Evolutionary conservation across 2,113 vertebrate species (phyloP).

Genomic region (Syngnathus floridae): DNA sequence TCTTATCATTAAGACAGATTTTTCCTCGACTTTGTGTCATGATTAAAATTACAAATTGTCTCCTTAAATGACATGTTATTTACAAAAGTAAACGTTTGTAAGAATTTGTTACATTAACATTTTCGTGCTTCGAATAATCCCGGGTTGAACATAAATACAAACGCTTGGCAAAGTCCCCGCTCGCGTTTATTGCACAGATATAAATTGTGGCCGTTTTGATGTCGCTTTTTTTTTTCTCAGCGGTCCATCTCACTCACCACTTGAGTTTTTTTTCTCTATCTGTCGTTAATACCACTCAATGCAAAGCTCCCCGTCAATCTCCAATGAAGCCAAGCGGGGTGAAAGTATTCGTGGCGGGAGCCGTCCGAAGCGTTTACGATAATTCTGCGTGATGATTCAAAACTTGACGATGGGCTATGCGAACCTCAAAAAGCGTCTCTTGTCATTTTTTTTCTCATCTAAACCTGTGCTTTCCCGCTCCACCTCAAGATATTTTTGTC

Average conservation of each 20-base stretch:
- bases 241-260: neutral
- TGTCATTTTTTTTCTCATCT: no score
- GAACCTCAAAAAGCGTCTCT: no score
- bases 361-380: no score
- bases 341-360: no score
- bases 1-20: no score
- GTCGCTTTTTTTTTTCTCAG: neutral
- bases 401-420: no score
- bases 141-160: neutral
- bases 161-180: neutral
- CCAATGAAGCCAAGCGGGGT: no score
- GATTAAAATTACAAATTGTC: neutral
- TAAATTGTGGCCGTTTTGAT: neutral
- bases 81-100: neutral
- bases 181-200: neutral
- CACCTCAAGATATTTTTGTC: neutral
- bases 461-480: no score
- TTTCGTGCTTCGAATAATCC: neutral
- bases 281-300: neutral
- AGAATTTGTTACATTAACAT: neutral
- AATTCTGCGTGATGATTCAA: no score
- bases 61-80: neutral
- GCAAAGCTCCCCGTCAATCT: neutral
- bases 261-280: neutral
- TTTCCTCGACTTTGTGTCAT: no score